Percentiles rank a stretch among this genome's conserved stretches.
These are phyloP conservation scores for Perizoma affinitatum DNA, from an alignment of 2,888 invertebrate species.

Conservation along the genomic window DNA sequence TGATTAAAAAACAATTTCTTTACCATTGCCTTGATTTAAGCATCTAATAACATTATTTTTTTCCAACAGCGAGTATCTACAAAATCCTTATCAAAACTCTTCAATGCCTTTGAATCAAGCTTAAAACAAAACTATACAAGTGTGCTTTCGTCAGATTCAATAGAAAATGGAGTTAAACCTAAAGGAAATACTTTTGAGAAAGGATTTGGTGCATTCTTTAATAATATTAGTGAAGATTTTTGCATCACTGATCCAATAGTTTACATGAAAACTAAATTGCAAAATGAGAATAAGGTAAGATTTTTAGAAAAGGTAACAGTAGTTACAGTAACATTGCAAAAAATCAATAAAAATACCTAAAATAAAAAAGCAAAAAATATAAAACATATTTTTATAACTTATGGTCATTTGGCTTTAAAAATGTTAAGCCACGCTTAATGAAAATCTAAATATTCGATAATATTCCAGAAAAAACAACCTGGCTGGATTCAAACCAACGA, in stretches of 20 bases:
- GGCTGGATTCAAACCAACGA: no score
- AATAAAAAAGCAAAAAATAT: no score
- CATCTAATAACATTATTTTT: conserved; percentile 1
- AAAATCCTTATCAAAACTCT: conserved; percentile 5
- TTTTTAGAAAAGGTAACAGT: no score
- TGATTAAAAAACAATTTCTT: no score
- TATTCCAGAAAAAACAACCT: no score
- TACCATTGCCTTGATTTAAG: no score
- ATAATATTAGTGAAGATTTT: conserved; percentile 22
- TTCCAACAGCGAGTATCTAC: conserved; percentile 6
- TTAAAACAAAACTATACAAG: conserved; percentile 23
- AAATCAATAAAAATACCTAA: no score
- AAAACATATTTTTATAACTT: no score
- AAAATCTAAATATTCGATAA: no score
- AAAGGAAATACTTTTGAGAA: conserved; percentile 2
- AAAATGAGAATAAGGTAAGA: conserved; percentile 7
- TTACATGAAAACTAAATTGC: conserved; percentile 19
- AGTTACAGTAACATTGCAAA: no score
- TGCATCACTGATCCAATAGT: conserved; percentile 23
- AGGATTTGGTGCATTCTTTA: conserved; percentile 24
- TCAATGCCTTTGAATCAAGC: conserved; percentile 21
- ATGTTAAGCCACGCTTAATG: no score
- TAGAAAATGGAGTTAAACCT: not conserved
- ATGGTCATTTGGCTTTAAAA: no score
- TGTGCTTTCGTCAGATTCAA: conserved; percentile 10